Base-by-base conservation (phyloP, 2,797 vertebrate species). In the Xenentodon cancila region DNA sequence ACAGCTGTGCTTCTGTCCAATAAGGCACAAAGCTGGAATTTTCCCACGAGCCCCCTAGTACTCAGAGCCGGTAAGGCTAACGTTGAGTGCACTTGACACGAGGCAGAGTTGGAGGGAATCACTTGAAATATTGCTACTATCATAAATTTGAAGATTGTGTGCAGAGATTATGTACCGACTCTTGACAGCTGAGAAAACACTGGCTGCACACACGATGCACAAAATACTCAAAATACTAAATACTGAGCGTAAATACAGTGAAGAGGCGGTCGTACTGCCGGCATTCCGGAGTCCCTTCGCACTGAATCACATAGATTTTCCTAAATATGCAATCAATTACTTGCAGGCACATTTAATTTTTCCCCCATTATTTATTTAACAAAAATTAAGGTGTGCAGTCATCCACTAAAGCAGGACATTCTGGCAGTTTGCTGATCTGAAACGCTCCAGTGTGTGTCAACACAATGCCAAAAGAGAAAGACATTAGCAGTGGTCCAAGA, bases 1-100 rank as follows among this genome's bases (percentile, higher is more conserved):
- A 79, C 86, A 87, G 85, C 87, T 79, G 77, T 74, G 74, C 64
- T 72, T 76, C 70, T 50, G 56, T 77, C 81, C 82, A 84, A 81
- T 76, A 61, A 63, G 73, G 80, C 65, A 75, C 77, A 63, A 66
- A 77, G 79, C 53, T 13, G 55, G 75, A 73, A 70, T 80, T 89
- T 80, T 85, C 86, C 73, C 86, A 78, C 32, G 84, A 80, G 77
- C 32, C 69, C 30, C 61, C 3, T 17, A 42, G 73, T 72, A 84
- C 68, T 45, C 57, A 74, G 78, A 69, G 70, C 77, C 21, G 75
- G 67, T 57, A 59, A 69, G 64, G 68, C 60, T 53, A 65, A 79
- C 43, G 48, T 73, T 0, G 20, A 32, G 49, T 50, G 7, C n/a
- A 20, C 34, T 37, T 37, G 12, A 40, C 37, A 40, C 53, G 5